Percentiles rank a stretch among this genome's conserved stretches.
These are phyloP conservation scores for Scleropages formosus DNA, from an alignment of 2,797 vertebrate genomes.

Conservation along the genomic window DNA sequence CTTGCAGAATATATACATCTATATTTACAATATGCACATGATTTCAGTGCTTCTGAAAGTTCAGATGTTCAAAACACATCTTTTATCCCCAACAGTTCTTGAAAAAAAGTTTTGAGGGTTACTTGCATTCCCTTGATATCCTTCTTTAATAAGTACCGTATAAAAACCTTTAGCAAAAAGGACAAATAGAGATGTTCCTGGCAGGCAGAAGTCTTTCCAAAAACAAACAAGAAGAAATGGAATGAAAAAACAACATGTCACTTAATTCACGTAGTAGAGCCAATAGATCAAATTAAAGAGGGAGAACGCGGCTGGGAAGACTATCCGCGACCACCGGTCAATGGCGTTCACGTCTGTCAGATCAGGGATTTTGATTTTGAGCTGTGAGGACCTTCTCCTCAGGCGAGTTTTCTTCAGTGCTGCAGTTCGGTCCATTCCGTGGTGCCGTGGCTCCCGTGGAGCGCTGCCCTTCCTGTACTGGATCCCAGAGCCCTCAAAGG, in stretches of 20 bases:
- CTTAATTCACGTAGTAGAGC: conserved; percentile 91
- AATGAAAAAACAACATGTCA: conserved; percentile 39
- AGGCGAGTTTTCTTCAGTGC: conserved; percentile 81
- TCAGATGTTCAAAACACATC: neutral
- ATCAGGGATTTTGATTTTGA: conserved; percentile 95
- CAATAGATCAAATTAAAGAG: conserved; percentile 95
- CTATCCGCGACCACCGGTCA: conserved; percentile 93
- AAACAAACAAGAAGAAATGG: conserved; percentile 33
- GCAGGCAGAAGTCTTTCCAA: neutral
- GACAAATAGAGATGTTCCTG: neutral
- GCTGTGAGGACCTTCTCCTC: conserved; percentile 86
- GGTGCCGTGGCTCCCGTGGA: conserved; percentile 72
- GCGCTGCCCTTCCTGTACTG: conserved; percentile 88
- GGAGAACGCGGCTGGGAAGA: conserved; percentile 92
- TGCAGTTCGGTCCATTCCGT: conserved; percentile 74
- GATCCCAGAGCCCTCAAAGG: conserved; percentile 89
- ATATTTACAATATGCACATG: neutral
- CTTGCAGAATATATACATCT: too few relatives aligned
- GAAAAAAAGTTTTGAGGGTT: neutral
- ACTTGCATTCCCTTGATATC: neutral
- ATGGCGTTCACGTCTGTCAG: conserved; percentile 95
- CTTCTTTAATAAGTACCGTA: neutral
- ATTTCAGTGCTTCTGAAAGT: neutral
- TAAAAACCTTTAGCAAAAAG: conserved; percentile 11
- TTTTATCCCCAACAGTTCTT: neutral